Conservation (phyloP, 2,113 vertebrate species). For the Potamarius usumacintae region DNA sequence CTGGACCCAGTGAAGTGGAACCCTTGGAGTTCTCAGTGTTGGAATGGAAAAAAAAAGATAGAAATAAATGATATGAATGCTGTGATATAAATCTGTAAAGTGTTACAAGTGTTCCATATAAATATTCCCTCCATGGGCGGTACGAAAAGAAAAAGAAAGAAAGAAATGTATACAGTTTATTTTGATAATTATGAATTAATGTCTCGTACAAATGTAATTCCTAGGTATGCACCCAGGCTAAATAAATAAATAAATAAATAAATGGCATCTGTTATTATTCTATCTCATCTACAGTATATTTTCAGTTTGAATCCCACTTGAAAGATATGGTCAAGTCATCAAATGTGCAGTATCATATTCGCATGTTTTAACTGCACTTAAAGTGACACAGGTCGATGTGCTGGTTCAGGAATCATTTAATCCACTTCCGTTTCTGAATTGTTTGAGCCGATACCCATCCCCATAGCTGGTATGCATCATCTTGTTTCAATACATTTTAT, state of each 20-base stretch:
- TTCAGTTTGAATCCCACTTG: no score
- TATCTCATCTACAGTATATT: background rate
- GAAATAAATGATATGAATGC: slow-evolving; percentile 20
- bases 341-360: background rate
- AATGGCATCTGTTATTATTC: no score
- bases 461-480: no score
- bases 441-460: no score
- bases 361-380: background rate
- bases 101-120: background rate
- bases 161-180: background rate
- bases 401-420: no score
- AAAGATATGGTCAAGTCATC: background rate
- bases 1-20: slow-evolving; percentile 15
- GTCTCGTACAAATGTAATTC: background rate
- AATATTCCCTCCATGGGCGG: background rate
- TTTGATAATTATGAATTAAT: background rate
- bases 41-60: slow-evolving; percentile 1
- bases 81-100: background rate
- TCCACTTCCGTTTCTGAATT: no score
- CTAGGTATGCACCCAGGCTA: background rate
- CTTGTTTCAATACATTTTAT: no score
- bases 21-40: background rate
- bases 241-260: background rate
- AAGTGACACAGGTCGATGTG: no score
- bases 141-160: background rate